These are phyloP conservation scores for Petrocephalus sullivani DNA, from an alignment of 2,797 vertebrate genomes.

Conservation along the genomic window DNA sequence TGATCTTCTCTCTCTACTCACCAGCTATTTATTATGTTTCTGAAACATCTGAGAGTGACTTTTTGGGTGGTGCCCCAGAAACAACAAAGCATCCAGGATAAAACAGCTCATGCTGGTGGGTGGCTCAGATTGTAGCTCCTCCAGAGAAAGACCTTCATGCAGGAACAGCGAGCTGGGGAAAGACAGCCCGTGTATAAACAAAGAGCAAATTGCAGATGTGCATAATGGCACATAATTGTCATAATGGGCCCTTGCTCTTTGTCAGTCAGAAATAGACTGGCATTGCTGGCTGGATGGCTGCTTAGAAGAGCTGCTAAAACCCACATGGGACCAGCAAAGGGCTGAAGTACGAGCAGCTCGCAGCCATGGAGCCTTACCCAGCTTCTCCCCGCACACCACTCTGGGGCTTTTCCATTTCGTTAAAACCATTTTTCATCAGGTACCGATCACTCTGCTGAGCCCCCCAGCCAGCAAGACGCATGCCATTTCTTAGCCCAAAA, in stretches of 20 bases:
- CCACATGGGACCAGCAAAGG: not conserved
- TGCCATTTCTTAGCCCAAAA: not conserved
- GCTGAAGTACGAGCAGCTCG: not conserved
- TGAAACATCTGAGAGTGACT: not conserved
- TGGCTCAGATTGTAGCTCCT: not conserved
- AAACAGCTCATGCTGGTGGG: not conserved
- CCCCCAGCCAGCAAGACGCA: not conserved
- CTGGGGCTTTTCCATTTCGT: not conserved
- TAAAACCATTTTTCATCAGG: not conserved
- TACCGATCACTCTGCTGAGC: not conserved
- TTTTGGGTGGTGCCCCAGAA: not conserved
- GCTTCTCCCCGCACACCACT: not conserved
- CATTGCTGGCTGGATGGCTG: conserved; percentile 9
- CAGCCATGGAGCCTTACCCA: not conserved
- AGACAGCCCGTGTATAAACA: conserved; percentile 14
- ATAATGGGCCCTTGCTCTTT: conserved; percentile 12
- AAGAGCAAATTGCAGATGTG: conserved; percentile 19
- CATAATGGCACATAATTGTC: conserved; percentile 18
- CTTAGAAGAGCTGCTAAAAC: conserved; percentile 2
- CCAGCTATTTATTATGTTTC: not conserved
- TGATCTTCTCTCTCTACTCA: not conserved
- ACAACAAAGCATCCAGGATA: not conserved
- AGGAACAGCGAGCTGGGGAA: not conserved
- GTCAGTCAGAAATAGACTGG: conserved; percentile 31
- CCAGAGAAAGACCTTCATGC: not conserved